Evolutionary conservation across 1,140 invertebrate species (phyloP).

Genomic region (Drosophila gunungcola): DNA sequence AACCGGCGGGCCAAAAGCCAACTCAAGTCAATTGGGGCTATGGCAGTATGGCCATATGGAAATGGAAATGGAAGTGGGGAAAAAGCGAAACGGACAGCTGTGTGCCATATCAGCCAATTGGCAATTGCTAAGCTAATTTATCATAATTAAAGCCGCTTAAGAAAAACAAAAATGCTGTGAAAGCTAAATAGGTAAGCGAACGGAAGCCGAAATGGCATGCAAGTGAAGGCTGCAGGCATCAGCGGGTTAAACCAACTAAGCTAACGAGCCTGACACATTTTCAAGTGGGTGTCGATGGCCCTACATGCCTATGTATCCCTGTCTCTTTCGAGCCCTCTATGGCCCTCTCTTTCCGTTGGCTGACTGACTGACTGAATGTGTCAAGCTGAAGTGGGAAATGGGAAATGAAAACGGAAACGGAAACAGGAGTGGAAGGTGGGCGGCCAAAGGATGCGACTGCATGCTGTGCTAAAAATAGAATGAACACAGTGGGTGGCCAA

Average conservation of each 20-base stretch:
- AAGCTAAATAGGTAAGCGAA: slow-evolving; percentile 7
- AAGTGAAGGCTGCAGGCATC: background rate
- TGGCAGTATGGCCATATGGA: background rate
- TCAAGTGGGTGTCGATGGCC: slow-evolving; percentile 36
- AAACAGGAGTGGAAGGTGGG: slow-evolving; percentile 12
- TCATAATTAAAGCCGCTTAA: slow-evolving; percentile 54
- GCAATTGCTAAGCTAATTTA: slow-evolving; percentile 44
- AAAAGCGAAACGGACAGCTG: slow-evolving; percentile 20
- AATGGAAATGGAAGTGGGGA: background rate
- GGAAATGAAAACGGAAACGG: slow-evolving; percentile 15
- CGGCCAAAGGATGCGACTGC: slow-evolving; percentile 18
- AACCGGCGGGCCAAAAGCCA: slow-evolving; percentile 12
- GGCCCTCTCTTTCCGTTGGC: slow-evolving; percentile 24
- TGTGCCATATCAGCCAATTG: slow-evolving; percentile 6
- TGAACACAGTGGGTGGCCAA: slow-evolving; percentile 8
- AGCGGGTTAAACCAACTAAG: slow-evolving; percentile 21
- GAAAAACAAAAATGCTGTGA: background rate
- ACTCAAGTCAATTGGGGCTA: slow-evolving; percentile 13
- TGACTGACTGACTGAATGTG: slow-evolving; percentile 44
- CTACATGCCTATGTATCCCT: background rate
- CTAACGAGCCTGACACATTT: slow-evolving; percentile 55
- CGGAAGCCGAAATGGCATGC: slow-evolving; percentile 1
- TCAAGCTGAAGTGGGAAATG: slow-evolving; percentile 22
- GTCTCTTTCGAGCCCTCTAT: background rate
- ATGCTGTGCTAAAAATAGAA: slow-evolving; percentile 4